Conservation (phyloP, 2,113 vertebrate genomes). For the Lepisosteus osseus region DNA sequence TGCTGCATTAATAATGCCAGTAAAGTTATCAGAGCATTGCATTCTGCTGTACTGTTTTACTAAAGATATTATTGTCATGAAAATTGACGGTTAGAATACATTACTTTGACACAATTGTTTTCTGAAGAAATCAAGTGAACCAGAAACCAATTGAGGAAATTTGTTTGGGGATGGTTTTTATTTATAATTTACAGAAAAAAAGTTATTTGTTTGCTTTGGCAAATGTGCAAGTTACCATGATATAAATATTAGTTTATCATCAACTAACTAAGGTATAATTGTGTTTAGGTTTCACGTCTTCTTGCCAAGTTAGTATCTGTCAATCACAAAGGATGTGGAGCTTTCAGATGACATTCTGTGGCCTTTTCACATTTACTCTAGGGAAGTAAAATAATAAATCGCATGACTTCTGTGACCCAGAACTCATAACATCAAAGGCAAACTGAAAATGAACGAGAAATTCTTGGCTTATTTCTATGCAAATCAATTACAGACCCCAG, state of each 20-base stretch:
- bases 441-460: slow-evolving; percentile 14
- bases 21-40: neutral
- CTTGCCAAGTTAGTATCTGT: slow-evolving; percentile 35
- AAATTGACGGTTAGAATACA: slow-evolving; percentile 3
- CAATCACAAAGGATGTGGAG: slow-evolving; percentile 55
- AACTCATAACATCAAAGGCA: slow-evolving; percentile 30
- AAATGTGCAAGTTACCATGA: neutral
- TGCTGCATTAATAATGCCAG: neutral
- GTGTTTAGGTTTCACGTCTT: slow-evolving; percentile 40
- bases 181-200: neutral
- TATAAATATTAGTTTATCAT: slow-evolving; percentile 23
- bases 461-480: slow-evolving; percentile 45
- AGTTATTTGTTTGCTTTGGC: neutral
- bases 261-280: slow-evolving; percentile 20
- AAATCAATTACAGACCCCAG: slow-evolving; percentile 39
- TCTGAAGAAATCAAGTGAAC: neutral
- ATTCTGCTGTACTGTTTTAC: slow-evolving; percentile 1
- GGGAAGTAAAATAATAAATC: slow-evolving; percentile 61
- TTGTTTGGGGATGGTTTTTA: neutral
- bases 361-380: slow-evolving; percentile 63
- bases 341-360: slow-evolving; percentile 59
- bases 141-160: neutral
- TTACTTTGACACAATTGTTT: neutral
- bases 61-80: neutral
- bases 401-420: slow-evolving; percentile 45